These are phyloP conservation scores for Alethe diademata DNA, from an alignment of 2,113 vertebrate genomes.

Conservation along the genomic window DNA sequence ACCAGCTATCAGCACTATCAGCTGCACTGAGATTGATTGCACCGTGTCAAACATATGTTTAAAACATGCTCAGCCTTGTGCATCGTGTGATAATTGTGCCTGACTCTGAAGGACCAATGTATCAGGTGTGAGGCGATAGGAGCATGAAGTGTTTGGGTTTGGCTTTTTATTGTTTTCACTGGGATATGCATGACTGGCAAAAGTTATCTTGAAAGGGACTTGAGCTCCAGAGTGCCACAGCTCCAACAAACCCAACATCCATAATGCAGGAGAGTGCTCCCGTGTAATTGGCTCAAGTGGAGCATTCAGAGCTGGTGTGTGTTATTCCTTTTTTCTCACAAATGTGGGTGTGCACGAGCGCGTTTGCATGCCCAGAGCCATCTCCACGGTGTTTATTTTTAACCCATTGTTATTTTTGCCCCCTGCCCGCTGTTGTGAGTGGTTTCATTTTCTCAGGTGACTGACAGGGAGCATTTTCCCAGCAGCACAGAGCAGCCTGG, in stretches of 20 bases:
- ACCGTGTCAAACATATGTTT: constrained; percentile 57
- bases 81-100: not conserved
- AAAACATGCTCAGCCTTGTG: constrained; percentile 35
- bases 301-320: not conserved
- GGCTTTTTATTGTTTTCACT: not conserved
- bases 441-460: constrained; percentile 18
- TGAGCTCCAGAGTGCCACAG: not conserved
- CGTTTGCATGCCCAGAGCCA: not conserved
- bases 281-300: not conserved
- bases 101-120: not conserved
- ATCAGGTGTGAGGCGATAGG: not conserved
- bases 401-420: not conserved
- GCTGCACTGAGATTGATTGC: not conserved
- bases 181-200: not conserved
- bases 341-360: not conserved
- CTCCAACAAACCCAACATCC: not conserved
- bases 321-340: not conserved
- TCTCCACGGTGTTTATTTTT: not conserved
- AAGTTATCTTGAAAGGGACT: not conserved
- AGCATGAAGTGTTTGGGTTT: not conserved
- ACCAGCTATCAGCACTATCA: not conserved
- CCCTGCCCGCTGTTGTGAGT: not conserved
- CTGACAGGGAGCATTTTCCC: constrained; percentile 25
- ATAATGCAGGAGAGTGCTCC: not conserved
- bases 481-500: not conserved